phyloP scores from a whole-genome alignment of 2,113 vertebrate species.

The Protobothrops mucrosquamatus region DNA sequence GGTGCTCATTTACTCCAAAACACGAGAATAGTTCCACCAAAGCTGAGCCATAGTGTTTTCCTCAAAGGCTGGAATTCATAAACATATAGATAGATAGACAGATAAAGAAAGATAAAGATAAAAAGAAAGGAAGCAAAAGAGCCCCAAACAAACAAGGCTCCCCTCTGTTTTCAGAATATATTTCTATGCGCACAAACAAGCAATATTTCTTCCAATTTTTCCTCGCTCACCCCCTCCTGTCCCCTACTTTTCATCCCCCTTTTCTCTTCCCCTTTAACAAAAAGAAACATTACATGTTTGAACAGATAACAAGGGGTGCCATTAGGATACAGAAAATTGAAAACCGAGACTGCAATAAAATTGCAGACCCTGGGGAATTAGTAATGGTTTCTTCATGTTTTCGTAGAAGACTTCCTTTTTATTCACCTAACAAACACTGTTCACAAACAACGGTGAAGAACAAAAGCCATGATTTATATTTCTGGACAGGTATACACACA shows the following conservation, averaged over 20 bases:
- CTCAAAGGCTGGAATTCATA: constrained; percentile 38
- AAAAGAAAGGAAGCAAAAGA: not conserved
- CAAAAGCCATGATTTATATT: constrained; percentile 78
- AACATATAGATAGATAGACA: constrained; percentile 17
- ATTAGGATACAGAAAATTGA: constrained; percentile 65
- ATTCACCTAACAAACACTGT: constrained; percentile 63
- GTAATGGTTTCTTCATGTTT: constrained; percentile 57
- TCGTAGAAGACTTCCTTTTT: constrained; percentile 61
- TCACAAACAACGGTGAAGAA: constrained; percentile 69
- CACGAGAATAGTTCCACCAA: not conserved
- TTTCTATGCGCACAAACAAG: constrained; percentile 36
- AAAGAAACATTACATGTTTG: constrained; percentile 58
- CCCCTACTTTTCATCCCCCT: not conserved
- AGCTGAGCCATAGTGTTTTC: not conserved
- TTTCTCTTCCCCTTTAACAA: constrained; percentile 31
- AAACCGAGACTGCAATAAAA: constrained; percentile 59
- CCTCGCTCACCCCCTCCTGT: not conserved
- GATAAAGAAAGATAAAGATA: constrained; percentile 3
- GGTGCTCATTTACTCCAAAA: constrained; percentile 19
- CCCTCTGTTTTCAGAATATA: constrained; percentile 30
- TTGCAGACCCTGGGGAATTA: constrained; percentile 54
- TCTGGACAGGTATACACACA: constrained; percentile 72
- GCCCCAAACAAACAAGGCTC: not conserved
- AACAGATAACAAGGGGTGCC: constrained; percentile 51
- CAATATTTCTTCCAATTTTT: not conserved